Conservation (phyloP, 1,140 invertebrate genomes). For the Drosophila funebris region DNA sequence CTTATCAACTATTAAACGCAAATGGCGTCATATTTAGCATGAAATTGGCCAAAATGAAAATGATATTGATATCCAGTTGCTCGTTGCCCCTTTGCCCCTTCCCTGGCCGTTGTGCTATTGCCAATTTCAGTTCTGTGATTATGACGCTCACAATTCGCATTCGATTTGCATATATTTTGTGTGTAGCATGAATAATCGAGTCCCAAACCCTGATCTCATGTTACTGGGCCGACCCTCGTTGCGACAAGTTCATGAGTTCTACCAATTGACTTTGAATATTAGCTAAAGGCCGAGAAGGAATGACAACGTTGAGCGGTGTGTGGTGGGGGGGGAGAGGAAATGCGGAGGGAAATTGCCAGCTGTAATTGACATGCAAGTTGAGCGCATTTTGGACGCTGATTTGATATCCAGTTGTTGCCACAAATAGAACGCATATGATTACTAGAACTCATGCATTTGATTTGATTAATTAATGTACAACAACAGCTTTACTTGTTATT, state of each 20-base stretch:
- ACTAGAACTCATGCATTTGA: slow-evolving; percentile 67
- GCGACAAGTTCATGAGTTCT: slow-evolving; percentile 70
- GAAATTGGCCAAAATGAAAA: slow-evolving; percentile 64
- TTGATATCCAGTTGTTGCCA: slow-evolving; percentile 64
- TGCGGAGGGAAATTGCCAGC: slow-evolving; percentile 39
- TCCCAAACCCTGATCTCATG: slow-evolving; percentile 29
- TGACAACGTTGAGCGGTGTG: background rate
- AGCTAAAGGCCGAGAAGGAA: slow-evolving; percentile 19
- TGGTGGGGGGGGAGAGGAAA: background rate
- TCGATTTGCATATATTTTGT: slow-evolving; percentile 74
- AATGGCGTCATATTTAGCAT: slow-evolving; percentile 73
- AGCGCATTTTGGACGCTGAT: slow-evolving; percentile 69
- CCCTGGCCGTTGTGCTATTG: background rate
- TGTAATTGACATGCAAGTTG: slow-evolving; percentile 77
- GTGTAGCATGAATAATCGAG: slow-evolving; percentile 71
- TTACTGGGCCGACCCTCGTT: slow-evolving; percentile 28
- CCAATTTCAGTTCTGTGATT: slow-evolving; percentile 44
- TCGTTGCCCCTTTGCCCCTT: background rate
- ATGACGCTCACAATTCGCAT: slow-evolving; percentile 63
- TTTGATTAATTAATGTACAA: slow-evolving; percentile 76
- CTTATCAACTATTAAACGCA: slow-evolving; percentile 78
- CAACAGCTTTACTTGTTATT: slow-evolving; percentile 36
- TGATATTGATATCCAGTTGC: slow-evolving; percentile 32
- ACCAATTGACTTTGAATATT: slow-evolving; percentile 79
- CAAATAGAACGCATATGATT: slow-evolving; percentile 67